Percentiles rank a stretch among this genome's conserved stretches.
Conservation (phyloP, 2,113 vertebrate genomes). For the Syngnathus floridae region DNA sequence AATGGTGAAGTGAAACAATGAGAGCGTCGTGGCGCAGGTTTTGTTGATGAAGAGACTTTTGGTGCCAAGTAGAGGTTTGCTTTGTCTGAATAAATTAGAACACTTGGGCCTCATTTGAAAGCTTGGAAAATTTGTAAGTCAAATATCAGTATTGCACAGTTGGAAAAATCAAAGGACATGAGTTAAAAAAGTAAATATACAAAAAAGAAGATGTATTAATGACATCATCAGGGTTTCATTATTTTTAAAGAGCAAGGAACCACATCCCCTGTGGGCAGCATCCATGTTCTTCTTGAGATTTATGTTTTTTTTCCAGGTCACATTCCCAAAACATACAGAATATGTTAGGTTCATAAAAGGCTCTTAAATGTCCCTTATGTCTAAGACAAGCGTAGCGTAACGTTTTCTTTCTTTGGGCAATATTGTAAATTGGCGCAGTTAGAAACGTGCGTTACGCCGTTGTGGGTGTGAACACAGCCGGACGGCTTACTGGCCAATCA, state of each 20-base stretch:
- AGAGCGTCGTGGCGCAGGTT: constrained; percentile 18
- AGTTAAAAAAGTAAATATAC: not conserved
- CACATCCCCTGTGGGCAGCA: too few species aligned
- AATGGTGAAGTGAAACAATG: constrained; percentile 45
- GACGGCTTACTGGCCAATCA: too few species aligned
- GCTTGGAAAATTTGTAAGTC: constrained; percentile 21
- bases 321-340: too few species aligned
- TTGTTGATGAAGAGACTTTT: constrained; percentile 43
- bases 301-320: too few species aligned
- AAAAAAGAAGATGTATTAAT: not conserved
- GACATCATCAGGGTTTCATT: not conserved
- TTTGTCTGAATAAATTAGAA: constrained; percentile 59
- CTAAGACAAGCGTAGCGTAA: too few species aligned
- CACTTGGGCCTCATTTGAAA: constrained; percentile 66
- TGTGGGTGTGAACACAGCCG: too few species aligned
- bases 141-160: constrained; percentile 26
- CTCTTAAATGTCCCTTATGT: too few species aligned
- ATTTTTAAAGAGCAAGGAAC: not conserved
- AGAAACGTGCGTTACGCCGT: too few species aligned
- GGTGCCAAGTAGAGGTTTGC: constrained; percentile 59
- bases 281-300: too few species aligned
- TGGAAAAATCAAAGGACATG: constrained; percentile 6
- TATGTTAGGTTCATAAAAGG: too few species aligned
- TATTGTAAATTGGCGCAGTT: too few species aligned
- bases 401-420: too few species aligned